Evolutionary conservation across 1,140 invertebrate genomes (phyloP).

Genomic region (Brachystomella parvula): DNA sequence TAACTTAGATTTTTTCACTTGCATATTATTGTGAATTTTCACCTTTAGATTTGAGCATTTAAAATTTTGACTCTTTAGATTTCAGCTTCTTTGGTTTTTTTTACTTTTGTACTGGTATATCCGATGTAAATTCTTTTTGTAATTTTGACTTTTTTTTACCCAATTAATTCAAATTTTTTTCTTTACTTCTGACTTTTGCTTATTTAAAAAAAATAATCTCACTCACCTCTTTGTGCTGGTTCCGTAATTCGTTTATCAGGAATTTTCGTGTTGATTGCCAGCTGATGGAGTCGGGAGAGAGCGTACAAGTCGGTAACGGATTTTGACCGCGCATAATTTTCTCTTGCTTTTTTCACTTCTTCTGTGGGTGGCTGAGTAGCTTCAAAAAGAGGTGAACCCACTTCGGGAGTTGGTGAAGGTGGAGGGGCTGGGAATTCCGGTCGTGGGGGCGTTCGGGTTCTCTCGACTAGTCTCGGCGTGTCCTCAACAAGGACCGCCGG

Average conservation of each 20-base stretch:
- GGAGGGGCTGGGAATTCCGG: background rate
- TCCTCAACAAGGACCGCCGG: slow-evolving; percentile 9
- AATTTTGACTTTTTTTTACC: too few species aligned
- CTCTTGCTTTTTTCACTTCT: slow-evolving; percentile 30
- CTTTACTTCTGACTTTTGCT: background rate
- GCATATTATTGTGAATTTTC: too few species aligned
- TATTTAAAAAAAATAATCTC: background rate
- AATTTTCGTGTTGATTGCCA: slow-evolving; percentile 28
- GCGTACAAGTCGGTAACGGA: slow-evolving; percentile 36
- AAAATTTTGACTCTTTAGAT: too few species aligned
- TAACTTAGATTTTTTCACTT: too few species aligned
- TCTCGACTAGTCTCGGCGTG: background rate
- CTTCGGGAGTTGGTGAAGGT: background rate
- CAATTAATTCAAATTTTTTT: too few species aligned
- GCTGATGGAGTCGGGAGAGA: slow-evolving; percentile 35
- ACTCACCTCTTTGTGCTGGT: slow-evolving; percentile 7
- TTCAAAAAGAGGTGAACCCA: background rate
- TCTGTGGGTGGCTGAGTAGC: background rate
- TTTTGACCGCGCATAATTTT: slow-evolving; percentile 31
- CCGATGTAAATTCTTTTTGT: slow-evolving; percentile 6
- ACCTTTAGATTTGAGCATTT: too few species aligned
- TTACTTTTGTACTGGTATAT: too few species aligned
- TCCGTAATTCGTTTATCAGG: slow-evolving; percentile 7
- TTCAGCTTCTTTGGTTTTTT: too few species aligned
- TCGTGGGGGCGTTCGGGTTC: too few species aligned